A percentile compares a stretch with the other conserved stretches of the same genome.
These are phyloP conservation scores for Gadus chalcogrammus DNA, from an alignment of 2,113 vertebrate species.

Conservation along the genomic window DNA sequence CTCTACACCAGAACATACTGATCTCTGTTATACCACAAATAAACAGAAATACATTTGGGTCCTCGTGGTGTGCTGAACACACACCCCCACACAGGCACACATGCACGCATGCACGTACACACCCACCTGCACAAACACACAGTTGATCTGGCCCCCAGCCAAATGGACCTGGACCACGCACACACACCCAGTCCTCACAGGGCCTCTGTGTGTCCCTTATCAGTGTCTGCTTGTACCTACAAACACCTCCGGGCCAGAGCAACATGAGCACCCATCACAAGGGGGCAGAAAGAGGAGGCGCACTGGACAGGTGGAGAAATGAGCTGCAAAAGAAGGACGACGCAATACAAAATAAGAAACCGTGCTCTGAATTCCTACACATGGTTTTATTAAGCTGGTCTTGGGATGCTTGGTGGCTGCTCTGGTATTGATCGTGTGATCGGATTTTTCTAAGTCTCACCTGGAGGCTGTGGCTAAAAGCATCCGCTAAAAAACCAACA, in stretches of 20 bases:
- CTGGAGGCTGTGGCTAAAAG: too few species aligned
- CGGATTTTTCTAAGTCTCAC: neutral
- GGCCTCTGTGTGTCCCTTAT: slow-evolving; percentile 7
- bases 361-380: too few species aligned
- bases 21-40: slow-evolving; percentile 49
- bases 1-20: slow-evolving; percentile 33
- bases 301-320: too few species aligned
- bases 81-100: slow-evolving; percentile 12
- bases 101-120: slow-evolving; percentile 21
- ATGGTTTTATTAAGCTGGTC: too few species aligned
- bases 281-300: too few species aligned
- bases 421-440: neutral
- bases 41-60: slow-evolving; percentile 13
- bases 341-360: too few species aligned
- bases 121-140: slow-evolving; percentile 12
- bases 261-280: too few species aligned
- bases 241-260: too few species aligned
- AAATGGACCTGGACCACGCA: neutral
- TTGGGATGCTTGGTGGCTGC: too few species aligned
- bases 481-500: too few species aligned
- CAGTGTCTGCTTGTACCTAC: neutral
- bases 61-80: too few species aligned
- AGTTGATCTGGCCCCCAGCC: neutral
- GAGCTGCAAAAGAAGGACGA: too few species aligned
- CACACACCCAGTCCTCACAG: slow-evolving; percentile 1